Evolutionary conservation across 1,140 invertebrate species (phyloP).

Genomic region (Protaetia brevitarsis): DNA sequence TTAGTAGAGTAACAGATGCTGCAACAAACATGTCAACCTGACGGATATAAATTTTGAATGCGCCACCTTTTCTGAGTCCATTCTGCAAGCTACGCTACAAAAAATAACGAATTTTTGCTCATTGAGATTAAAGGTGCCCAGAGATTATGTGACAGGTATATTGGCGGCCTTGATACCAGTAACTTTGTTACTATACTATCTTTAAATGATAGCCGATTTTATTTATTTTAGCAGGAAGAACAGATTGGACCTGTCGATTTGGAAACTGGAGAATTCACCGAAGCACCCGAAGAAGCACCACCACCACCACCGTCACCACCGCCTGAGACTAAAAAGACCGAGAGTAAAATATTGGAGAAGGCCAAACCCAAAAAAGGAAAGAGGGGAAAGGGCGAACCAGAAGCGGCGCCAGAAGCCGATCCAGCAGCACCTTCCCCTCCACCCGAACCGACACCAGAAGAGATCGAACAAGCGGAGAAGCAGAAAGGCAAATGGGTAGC

Average conservation of each 20-base stretch:
- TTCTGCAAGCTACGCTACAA: too few relatives aligned
- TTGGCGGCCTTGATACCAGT: too few relatives aligned
- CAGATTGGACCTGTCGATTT: not conserved
- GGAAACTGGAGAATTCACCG: not conserved
- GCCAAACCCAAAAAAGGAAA: slow-evolving; percentile 20
- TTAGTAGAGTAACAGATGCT: too few relatives aligned
- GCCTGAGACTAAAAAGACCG: slow-evolving; percentile 9
- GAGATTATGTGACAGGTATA: too few relatives aligned
- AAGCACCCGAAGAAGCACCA: not conserved
- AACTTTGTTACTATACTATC: too few relatives aligned
- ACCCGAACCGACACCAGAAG: slow-evolving; percentile 24
- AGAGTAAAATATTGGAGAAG: slow-evolving; percentile 22
- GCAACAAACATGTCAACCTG: too few relatives aligned
- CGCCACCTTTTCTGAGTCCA: too few relatives aligned
- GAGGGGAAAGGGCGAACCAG: slow-evolving; percentile 23
- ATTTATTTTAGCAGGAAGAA: not conserved
- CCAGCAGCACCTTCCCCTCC: not conserved
- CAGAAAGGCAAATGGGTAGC: slow-evolving; percentile 52
- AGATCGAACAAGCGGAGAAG: slow-evolving; percentile 22
- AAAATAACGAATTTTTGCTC: too few relatives aligned
- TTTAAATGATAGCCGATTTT: too few relatives aligned
- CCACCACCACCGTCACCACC: too few relatives aligned
- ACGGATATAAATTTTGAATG: too few relatives aligned
- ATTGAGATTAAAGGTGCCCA: too few relatives aligned
- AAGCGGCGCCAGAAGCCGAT: not conserved